phyloP scores from a whole-genome alignment of 2,797 vertebrate species.

The Cryptoprocta ferox region DNA sequence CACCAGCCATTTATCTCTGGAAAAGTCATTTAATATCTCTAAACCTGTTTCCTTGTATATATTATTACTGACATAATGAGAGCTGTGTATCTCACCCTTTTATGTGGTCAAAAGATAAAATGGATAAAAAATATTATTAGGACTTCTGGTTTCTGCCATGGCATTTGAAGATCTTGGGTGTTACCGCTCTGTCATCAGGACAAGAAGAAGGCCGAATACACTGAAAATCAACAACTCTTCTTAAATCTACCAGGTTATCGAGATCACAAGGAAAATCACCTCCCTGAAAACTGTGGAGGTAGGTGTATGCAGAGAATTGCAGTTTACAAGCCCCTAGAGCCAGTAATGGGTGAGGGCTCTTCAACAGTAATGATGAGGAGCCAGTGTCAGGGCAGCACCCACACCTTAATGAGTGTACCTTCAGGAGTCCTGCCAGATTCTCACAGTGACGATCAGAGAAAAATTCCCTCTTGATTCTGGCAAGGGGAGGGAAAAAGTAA shows the following conservation, averaged over 20 bases:
- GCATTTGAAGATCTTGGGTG: neutral
- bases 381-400: neutral
- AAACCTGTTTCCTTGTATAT: neutral
- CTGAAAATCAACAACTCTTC: neutral
- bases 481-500: neutral
- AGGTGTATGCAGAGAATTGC: neutral
- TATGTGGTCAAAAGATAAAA: neutral
- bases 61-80: neutral
- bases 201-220: constrained; percentile 7
- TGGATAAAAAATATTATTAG: neutral
- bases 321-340: neutral
- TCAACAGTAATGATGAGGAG: neutral
- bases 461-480: neutral
- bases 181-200: neutral
- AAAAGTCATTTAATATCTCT: neutral
- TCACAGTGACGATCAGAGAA: neutral
- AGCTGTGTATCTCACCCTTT: neutral
- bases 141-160: neutral
- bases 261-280: neutral
- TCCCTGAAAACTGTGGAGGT: neutral
- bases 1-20: neutral
- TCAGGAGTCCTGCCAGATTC: neutral
- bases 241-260: neutral
- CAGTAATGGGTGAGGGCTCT: neutral
- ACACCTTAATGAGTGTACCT: neutral